These are phyloP conservation scores for Artemia sinica DNA, from an alignment of 2,888 invertebrate species.

Conservation along the genomic window DNA sequence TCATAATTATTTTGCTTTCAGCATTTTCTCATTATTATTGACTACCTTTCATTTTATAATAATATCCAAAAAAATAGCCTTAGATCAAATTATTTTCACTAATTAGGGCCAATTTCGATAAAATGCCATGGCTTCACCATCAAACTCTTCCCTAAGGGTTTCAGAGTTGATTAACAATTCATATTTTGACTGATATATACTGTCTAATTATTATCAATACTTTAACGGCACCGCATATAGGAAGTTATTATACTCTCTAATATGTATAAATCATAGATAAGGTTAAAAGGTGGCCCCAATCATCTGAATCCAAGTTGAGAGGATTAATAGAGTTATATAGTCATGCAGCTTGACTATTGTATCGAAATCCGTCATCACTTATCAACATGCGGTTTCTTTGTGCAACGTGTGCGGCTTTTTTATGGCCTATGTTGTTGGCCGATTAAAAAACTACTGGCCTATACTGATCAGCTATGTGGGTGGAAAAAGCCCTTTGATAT, in stretches of 20 bases:
- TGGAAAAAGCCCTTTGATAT: too few species aligned
- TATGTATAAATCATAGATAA: constrained; percentile 1
- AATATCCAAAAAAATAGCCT: too few species aligned
- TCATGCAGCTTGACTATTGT: constrained; percentile 9
- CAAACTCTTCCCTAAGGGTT: too few species aligned
- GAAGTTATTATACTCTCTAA: neutral
- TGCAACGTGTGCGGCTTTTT: neutral
- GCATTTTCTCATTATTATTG: too few species aligned
- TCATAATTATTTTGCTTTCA: too few species aligned
- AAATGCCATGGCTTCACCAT: too few species aligned
- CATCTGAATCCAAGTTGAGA: neutral
- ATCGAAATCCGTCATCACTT: constrained; percentile 11
- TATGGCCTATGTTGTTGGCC: neutral
- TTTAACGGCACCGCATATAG: constrained; percentile 12
- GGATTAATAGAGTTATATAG: constrained; percentile 8
- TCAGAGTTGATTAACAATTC: neutral
- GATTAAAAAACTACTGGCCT: constrained; percentile 5
- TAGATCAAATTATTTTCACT: too few species aligned
- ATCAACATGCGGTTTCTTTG: constrained; percentile 12
- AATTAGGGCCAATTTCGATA: too few species aligned
- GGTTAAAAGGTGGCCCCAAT: constrained; percentile 1
- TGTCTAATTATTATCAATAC: constrained; percentile 12
- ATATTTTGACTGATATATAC: neutral
- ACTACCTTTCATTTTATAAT: too few species aligned
- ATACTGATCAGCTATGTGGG: neutral